Evolutionary conservation across 2,888 invertebrate species (phyloP).

Genomic region (Dendrolimus houi): DNA sequence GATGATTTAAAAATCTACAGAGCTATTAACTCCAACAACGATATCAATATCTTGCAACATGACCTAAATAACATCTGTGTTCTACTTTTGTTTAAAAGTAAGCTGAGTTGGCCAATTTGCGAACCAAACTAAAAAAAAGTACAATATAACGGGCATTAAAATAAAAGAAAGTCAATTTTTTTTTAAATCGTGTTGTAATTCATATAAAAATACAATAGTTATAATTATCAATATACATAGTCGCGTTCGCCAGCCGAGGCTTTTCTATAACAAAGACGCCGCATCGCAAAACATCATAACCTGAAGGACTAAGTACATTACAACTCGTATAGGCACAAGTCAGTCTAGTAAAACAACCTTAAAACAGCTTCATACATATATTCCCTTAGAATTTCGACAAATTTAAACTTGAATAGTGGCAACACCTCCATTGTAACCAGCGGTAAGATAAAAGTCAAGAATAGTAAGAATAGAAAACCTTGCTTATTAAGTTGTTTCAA

Average conservation of each 20-base stretch:
- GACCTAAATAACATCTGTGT: too few relatives aligned
- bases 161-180: conserved; percentile 26
- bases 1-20: too few relatives aligned
- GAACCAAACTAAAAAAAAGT: too few relatives aligned
- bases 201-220: conserved; percentile 72
- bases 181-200: conserved; percentile 55
- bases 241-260: conserved; percentile 55
- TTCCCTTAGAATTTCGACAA: conserved; percentile 23
- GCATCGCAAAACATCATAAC: conserved; percentile 47
- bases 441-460: too few relatives aligned
- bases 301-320: conserved; percentile 57
- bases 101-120: too few relatives aligned
- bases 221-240: conserved; percentile 53
- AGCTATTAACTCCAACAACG: too few relatives aligned
- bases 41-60: too few relatives aligned
- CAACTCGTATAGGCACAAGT: conserved; percentile 46
- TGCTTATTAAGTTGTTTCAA: too few relatives aligned
- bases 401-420: conserved; percentile 7
- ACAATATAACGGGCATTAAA: conserved; percentile 10
- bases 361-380: conserved; percentile 15
- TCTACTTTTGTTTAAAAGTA: too few relatives aligned
- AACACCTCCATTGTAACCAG: neutral
- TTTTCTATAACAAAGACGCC: conserved; percentile 41
- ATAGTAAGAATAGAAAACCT: too few relatives aligned
- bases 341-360: conserved; percentile 35